Base-by-base conservation (phyloP, 2,888 invertebrate species). In the Ophion ventricosus region DNA sequence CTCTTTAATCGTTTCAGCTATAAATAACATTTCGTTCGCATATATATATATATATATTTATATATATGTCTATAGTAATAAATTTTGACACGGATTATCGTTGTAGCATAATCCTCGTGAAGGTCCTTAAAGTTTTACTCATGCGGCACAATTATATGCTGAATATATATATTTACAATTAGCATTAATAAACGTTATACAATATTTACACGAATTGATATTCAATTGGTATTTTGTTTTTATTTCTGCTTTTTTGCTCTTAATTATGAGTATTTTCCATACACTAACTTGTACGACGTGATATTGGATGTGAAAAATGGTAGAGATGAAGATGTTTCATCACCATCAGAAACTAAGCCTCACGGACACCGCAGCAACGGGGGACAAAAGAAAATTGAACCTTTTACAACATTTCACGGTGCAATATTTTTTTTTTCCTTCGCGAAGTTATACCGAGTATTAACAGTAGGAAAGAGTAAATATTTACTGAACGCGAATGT, bases 131-230 rank as follows among this genome's bases (percentile, higher is more conserved):
- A 54, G 79, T 80, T 59, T 63, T 57, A 82, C 84, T 59, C 85
- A 82, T 84, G 75, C 54, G 56, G 59, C 23, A 56, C 10, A 25
- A 54, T 67, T 82, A 43, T 74, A 75, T 66, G 63, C 64, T 74
- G 56, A n/a, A 43, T 76, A 83, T 14, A 66, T 63, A 69, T 81
- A 84, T 81, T 61, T 81, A 84, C 84, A 84, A 81, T 81, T 84
- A 43, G 76, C 49, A 69, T 89, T 89, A 89, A 90, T 56, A 91
- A 91, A 91, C 72, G 91, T 91, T 91, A 87, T 84, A 84, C 86
- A 91, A 91, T 92, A 93, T 92, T 88, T 92, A 92, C 92, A 92
- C 87, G 88, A 90, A 91, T 90, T 87, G 87, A 91, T 90, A 91
- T 90, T 90, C 87, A 90, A 87, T 87, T 72, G 66, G 49, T 79